Evolutionary conservation across 1,140 invertebrate species (phyloP), one percentile per base, ranked within the genome.

Genomic region (Odontomachus brunneus): DNA sequence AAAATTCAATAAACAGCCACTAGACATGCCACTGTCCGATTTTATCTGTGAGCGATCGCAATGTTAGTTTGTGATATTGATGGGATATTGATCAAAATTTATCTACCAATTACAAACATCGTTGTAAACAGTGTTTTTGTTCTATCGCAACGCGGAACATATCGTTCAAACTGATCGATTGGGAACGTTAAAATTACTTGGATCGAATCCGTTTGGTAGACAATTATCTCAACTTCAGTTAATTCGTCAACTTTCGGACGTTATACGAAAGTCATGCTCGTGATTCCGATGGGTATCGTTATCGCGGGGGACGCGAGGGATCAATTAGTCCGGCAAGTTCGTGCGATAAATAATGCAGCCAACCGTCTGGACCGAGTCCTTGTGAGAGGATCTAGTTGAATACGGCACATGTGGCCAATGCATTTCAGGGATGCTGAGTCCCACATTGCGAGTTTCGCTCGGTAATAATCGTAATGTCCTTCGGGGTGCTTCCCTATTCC

Each of bases 381-480:
- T 87, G 87, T 89, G 87, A 92, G 89, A 93, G 92, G 91, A 93
- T 93, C 85, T 88, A 83, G 87, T 83, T 71, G 88, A 81, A 82
- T 69, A 82, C 78, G 88, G 84, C 91, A 92, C 91, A 92, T 92
- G 92, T 93, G 93, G 89, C 84, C 85, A 84, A 73, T 83, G 82
- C 80, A 86, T 86, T 84, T 88, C 63, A 87, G 89, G 87, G 90
- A 88, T 86, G 86, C 72, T 88, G 74, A 88, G 89, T 91, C 89
- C 90, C 89, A 89, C 86, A 86, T 88, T 89, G 85, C 82, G 76
- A 90, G 84, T 74, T 86, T 85, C 84, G 73, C 84, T 89, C 88
- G 84, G 92, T 93, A 94, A 94, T 94, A 94, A 94, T 93, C 92
- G 93, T 94, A 94, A 94, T 94, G 93, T 92, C 91, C 92, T 92